A percentile compares a stretch with the other conserved stretches of the same genome.
Conservation (phyloP, 2,797 vertebrate species). For the Chaetodon trifasciatus region DNA sequence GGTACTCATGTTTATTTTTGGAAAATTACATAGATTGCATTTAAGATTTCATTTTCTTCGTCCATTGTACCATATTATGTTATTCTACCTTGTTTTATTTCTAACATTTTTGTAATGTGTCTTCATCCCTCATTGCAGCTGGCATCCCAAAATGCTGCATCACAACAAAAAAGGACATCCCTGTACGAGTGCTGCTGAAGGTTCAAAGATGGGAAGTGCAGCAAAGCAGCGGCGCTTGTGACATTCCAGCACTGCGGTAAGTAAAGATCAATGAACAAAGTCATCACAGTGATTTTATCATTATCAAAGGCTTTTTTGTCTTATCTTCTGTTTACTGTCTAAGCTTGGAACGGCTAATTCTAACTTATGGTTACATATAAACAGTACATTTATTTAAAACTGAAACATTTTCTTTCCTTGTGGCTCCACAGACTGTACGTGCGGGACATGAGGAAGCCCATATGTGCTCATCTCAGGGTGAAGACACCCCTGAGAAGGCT, state of each 20-base stretch:
- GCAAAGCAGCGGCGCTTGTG: slow-evolving; percentile 59
- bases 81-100: not conserved
- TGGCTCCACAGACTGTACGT: slow-evolving; percentile 60
- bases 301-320: not conserved
- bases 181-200: rapidly evolving
- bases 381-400: not conserved
- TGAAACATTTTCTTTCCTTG: not conserved
- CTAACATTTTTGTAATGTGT: not conserved
- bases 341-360: not conserved
- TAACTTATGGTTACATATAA: not conserved
- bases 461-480: slow-evolving; percentile 56
- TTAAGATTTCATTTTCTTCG: not conserved
- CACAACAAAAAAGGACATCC: rapidly evolving
- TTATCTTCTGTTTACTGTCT: too few species aligned
- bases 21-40: not conserved
- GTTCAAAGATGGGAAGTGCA: slow-evolving; percentile 21
- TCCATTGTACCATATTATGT: not conserved
- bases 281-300: not conserved
- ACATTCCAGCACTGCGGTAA: slow-evolving; percentile 78
- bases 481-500: rapidly evolving
- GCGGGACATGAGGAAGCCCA: rapidly evolving
- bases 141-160: slow-evolving; percentile 79
- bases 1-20: not conserved
- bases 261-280: slow-evolving; percentile 14
- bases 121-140: slow-evolving; percentile 45